Percentiles rank a stretch among this genome's conserved stretches.
phyloP scores from a whole-genome alignment of 2,888 invertebrate species.

The Nebria brevicollis region DNA sequence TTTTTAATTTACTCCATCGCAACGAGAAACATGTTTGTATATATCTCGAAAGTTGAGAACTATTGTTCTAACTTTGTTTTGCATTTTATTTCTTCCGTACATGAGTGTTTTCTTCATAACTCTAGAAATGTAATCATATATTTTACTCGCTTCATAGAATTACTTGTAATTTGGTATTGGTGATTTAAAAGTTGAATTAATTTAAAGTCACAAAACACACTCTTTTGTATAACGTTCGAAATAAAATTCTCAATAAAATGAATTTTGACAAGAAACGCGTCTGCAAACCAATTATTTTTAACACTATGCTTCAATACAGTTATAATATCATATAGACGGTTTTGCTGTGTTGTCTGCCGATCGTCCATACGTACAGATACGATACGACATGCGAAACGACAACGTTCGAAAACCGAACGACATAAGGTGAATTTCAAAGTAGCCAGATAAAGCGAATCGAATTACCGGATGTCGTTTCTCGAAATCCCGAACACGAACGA shows the following conservation, averaged over 20 bases:
- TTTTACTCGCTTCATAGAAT: no score
- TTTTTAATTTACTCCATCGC: not conserved
- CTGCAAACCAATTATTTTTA: not conserved
- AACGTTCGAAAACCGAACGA: slow-evolving; percentile 29
- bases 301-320: not conserved
- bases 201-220: no score
- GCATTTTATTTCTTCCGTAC: not conserved
- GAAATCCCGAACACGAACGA: slow-evolving; percentile 37
- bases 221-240: no score
- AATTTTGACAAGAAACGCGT: no score
- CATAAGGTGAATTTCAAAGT: slow-evolving; percentile 36
- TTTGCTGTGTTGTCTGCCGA: not conserved
- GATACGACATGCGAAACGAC: not conserved
- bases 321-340: not conserved
- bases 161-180: no score
- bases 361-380: not conserved
- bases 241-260: no score
- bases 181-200: no score
- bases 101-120: not conserved
- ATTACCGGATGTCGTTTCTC: slow-evolving; percentile 29
- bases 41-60: not conserved
- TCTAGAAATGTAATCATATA: not conserved
- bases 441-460: slow-evolving; percentile 41
- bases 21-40: not conserved
- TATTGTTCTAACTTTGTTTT: not conserved